Evolutionary conservation across 2,888 invertebrate species (phyloP), one percentile per base, ranked within the genome.

Genomic region (Selenia dentaria): DNA sequence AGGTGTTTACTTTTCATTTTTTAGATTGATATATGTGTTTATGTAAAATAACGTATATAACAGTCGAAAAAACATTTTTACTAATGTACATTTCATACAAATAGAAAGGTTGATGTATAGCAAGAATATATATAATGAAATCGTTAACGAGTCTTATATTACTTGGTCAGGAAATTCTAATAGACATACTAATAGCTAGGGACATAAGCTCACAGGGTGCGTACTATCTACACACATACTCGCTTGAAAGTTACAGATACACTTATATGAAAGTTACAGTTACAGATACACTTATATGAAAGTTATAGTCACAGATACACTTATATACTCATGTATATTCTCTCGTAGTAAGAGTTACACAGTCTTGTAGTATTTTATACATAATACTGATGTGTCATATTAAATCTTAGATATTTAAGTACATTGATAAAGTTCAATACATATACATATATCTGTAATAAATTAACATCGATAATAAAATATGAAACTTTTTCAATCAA

Each of bases 151-250:
- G 74, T 78, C 90, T 89, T 89, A 89, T 72, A 82, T 70, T 89
- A 89, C 78, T 89, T 89, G 89, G 89, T 89, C 89, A 78, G 87
- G 89, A 84, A 75, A 74, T 72, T 80, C 88, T 87, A 87, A 80
- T 77, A 88, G 85, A 88, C 83, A 22, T 22, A 78, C 84, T 88
- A 85, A 80, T 65, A 62, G 74, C 83, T 88, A 87, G 63, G 81
- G 87, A 85, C 84, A 81, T 86, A 87, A 89, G 90, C 89, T 89
- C 89, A 75, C 67, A 83, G 80, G 85, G 83, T 85, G 90, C 87
- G 69, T 75, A 75, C 83, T 83, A 80, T 66, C 64, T 70, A 76
- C 77, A 79, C 72, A 74, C 74, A 75, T 72, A 69, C 3, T 67
- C 61, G 64, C 67, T 74, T 74, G 70, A 77, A 80, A 74, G 64